Evolutionary conservation across 1,140 invertebrate genomes (phyloP).

Genomic region (Tenebrio molitor): DNA sequence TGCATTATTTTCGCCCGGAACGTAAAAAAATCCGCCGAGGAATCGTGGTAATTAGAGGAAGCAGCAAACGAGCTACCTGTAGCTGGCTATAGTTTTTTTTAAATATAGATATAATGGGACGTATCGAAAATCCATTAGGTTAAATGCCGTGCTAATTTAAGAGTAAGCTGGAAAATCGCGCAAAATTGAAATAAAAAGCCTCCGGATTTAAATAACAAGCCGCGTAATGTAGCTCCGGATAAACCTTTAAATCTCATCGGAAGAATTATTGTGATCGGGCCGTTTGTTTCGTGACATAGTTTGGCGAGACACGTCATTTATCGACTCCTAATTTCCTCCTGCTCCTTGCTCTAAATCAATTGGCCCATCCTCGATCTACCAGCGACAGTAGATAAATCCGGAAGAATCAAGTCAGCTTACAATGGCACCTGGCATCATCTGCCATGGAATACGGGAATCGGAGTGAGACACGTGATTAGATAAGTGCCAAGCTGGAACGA

Average conservation of each 20-base stretch:
- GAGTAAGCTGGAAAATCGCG: constrained; percentile 61
- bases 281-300: constrained; percentile 48
- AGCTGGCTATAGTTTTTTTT: constrained; percentile 47
- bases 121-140: constrained; percentile 62
- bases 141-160: constrained; percentile 63
- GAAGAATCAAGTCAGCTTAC: constrained; percentile 57
- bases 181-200: constrained; percentile 64
- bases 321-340: constrained; percentile 49
- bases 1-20: constrained; percentile 5
- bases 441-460: constrained; percentile 52
- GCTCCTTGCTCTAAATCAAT: constrained; percentile 57
- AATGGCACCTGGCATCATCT: constrained; percentile 58
- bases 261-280: constrained; percentile 55
- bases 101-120: constrained; percentile 58
- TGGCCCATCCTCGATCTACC: constrained; percentile 53
- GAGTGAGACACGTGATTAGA: constrained; percentile 46
- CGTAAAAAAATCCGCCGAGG: constrained; percentile 1
- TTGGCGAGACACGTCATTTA: constrained; percentile 45
- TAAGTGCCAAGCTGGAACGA: constrained; percentile 46
- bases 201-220: constrained; percentile 60
- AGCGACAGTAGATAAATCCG: constrained; percentile 59
- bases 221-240: constrained; percentile 53
- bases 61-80: constrained; percentile 56
- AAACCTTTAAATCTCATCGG: constrained; percentile 54
- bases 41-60: constrained; percentile 33